Percentiles rank a stretch among this genome's conserved stretches.
Conservation (phyloP, 2,888 invertebrate species). For the Chaetogeoica ovagalla region DNA sequence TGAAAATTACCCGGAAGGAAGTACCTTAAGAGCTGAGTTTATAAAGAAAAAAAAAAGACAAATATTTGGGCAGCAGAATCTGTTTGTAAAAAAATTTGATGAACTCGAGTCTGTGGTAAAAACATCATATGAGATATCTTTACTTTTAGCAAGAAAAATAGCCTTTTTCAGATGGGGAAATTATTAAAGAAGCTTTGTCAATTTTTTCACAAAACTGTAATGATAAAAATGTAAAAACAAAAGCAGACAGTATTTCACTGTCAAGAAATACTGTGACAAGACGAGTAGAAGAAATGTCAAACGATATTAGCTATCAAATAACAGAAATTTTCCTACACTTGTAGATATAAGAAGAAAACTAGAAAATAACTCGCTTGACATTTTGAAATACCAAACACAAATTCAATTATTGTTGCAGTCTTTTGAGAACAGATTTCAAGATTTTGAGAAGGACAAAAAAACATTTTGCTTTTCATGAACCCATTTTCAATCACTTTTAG, state of each 20-base stretch:
- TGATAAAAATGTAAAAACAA: conserved; percentile 21
- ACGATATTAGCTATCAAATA: too few relatives aligned
- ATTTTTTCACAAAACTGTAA: conserved; percentile 25
- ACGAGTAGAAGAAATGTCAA: conserved; percentile 30
- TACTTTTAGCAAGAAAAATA: background rate
- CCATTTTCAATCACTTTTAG: conserved; percentile 22
- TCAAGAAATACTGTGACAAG: conserved; percentile 29
- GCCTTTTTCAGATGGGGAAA: conserved; percentile 20
- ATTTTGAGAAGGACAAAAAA: conserved; percentile 30
- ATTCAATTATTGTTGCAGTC: conserved; percentile 35
- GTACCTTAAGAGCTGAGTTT: too few relatives aligned
- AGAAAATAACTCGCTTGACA: conserved; percentile 19
- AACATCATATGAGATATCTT: conserved; percentile 9
- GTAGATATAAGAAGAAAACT: conserved; percentile 15
- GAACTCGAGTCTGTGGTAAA: background rate
- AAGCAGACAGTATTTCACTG: conserved; percentile 38
- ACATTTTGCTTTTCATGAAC: conserved; percentile 29
- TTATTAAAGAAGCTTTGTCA: conserved; percentile 33
- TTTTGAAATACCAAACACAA: conserved; percentile 32
- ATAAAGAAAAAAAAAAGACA: too few relatives aligned
- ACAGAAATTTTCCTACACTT: too few relatives aligned
- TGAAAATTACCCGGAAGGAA: too few relatives aligned
- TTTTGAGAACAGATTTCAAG: conserved; percentile 39
- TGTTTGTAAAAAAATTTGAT: background rate
- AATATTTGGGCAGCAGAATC: too few relatives aligned